Evolutionary conservation across 2,113 vertebrate species (phyloP), one percentile per base, ranked within the genome.

Genomic region (Gymnogyps californianus): DNA sequence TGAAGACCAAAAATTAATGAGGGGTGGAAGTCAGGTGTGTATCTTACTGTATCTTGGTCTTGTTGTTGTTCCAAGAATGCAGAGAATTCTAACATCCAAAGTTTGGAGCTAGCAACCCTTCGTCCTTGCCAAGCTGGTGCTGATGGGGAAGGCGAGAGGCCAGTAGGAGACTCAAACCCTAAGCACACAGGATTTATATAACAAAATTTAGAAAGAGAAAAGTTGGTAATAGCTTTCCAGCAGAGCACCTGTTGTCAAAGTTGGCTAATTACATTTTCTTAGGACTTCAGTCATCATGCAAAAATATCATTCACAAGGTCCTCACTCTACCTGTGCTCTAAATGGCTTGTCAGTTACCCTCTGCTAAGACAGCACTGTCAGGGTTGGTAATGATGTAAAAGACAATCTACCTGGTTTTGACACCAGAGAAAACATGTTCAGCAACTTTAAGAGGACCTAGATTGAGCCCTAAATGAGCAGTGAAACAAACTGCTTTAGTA

Each of bases 1-100:
- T 6, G 2, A 90, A 76, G 70, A 82, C 6, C 17, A 49, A 70
- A 51, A 77, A 65, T 40, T 47, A 81, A 80, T 17, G 31, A 83
- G 15, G 17, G 13, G 38, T 64, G 17, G n/a, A 82, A 96, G 54
- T 55, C 42, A 51, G 66, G 11, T n/a, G 34, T 32, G 25, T 87
- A 71, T 98, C 99, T 98, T 97, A 99, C 99, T 36, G 98, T 99
- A 76, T 99, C 99, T 4, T 99, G 98, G 93, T 99, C 99, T 95
- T 99, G 99, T 70, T 99, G 99, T 96, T 99, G 99, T 98, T 99
- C 99, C 93, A 99, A 98, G 97, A 99, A 99, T 44, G 99, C 98
- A 6, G 99, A 99, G 97, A 99, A 99, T 97, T 99, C 99, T 95
- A 99, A 97, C 99, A 99, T 99, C 96, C 99, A 98, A 85, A 99